Evolutionary conservation across 2,888 invertebrate genomes (phyloP), one percentile per base, ranked within the genome.

Genomic region (Trisateles emortualis): DNA sequence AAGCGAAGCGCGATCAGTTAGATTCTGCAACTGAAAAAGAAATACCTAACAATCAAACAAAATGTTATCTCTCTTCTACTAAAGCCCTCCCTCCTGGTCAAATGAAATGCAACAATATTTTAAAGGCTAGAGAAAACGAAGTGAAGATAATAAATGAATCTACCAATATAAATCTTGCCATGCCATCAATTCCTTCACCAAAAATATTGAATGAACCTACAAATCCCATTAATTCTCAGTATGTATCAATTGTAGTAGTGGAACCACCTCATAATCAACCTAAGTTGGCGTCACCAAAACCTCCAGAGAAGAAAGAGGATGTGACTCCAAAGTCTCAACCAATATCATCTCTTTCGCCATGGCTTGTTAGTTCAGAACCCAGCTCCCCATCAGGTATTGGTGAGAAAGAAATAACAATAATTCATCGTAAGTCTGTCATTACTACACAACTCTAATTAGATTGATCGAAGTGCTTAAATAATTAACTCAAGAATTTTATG

Each of bases 21-120:
- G 88, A 90, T 64, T 89, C 90, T 53, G 79, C 78, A 24, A 77
- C 77, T 53, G 88, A 94, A 29, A 94, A 93, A 62, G 95, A 95
- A 79, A 91, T 95, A 68, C 96, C 95, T 51, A 96, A 96, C 78
- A 96, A 96, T 86, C 95, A 95, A 82, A 90, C 94, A 38, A 95
- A 95, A 81, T 93, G 95, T 79, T 94, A 95, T 66, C 92, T 95
- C 67, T 88, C 94, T 36, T 94, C 94, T 30, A 94, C 93, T 19
- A 95, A 95, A 74, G 96, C 96, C 16, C 94, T 98, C 54, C 98
- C 98, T 39, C 97, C 97, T 6, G 97, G 98, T 64, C 97, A 98
- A 81, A 94, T 98, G 59, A 99, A 98, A 90, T 98, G 98, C 90
- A 98, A 92, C 64, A 98, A 92, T 59, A 98, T 98, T 83, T 93